Percentiles rank a stretch among this genome's conserved stretches.
Conservation (phyloP, 2,797 vertebrate genomes). For the Champsocephalus esox region DNA sequence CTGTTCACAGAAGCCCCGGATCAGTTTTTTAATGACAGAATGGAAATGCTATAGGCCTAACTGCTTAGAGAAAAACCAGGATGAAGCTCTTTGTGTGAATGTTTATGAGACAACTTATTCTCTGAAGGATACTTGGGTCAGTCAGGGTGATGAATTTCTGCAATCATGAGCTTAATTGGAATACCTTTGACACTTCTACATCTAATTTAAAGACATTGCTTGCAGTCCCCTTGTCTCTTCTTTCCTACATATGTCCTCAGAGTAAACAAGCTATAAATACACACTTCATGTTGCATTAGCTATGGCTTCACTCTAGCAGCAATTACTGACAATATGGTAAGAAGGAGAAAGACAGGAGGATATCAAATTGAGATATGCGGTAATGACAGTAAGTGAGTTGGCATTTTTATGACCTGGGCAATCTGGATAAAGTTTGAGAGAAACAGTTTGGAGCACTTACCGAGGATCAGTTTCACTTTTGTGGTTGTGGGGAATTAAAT, state of each 20-base stretch:
- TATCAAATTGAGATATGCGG: conserved; percentile 12
- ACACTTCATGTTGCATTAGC: not conserved
- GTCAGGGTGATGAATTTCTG: not conserved
- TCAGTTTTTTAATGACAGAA: conserved; percentile 33
- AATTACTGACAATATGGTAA: conserved; percentile 2
- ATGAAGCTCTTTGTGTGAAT: not conserved
- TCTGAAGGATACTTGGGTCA: conserved; percentile 9
- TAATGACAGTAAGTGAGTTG: not conserved
- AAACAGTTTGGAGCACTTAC: conserved; percentile 21
- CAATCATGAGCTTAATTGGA: conserved; percentile 17
- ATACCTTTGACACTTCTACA: conserved; percentile 24
- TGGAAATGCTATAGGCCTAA: not conserved
- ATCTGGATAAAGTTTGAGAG: conserved; percentile 22
- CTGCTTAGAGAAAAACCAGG: not conserved
- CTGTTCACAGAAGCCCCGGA: not conserved
- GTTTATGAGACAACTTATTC: not conserved
- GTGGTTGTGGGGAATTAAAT: conserved; percentile 6
- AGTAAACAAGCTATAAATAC: conserved; percentile 36
- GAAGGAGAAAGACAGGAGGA: conserved; percentile 16
- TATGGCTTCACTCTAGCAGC: not conserved
- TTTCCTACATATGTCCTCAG: not conserved
- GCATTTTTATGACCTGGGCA: conserved; percentile 7
- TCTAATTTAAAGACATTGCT: not conserved
- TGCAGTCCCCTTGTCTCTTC: not conserved
- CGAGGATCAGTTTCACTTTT: conserved; percentile 24